A percentile compares a stretch with the other conserved stretches of the same genome.
Evolutionary conservation across 2,113 vertebrate species (phyloP).

Genomic region (Xiphophorus couchianus): DNA sequence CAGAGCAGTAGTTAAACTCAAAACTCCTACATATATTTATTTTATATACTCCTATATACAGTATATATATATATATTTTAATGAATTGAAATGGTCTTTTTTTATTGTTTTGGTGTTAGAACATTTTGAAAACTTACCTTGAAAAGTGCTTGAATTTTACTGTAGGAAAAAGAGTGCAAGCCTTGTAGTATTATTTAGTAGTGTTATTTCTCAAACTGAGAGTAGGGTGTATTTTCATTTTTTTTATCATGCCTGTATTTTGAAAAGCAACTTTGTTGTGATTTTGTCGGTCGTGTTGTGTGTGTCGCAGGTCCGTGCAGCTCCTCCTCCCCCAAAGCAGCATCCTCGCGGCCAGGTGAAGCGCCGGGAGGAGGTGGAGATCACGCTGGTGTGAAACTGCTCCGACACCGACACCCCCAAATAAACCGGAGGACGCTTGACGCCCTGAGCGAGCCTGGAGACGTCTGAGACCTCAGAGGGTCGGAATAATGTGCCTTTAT

Average conservation of each 20-base stretch:
- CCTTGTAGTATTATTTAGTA: not conserved
- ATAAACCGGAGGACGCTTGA: constrained; percentile 35
- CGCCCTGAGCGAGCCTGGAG: constrained; percentile 10
- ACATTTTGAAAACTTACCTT: no score
- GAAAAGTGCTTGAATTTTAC: no score
- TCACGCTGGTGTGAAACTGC: constrained; percentile 77
- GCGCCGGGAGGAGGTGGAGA: constrained; percentile 80
- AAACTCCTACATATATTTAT: no score
- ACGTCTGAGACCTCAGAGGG: not conserved
- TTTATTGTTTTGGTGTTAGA: no score
- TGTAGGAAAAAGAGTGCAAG: no score
- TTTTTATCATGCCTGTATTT: no score
- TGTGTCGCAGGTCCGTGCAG: constrained; percentile 73
- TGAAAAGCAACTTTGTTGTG: no score
- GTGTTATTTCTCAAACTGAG: not conserved
- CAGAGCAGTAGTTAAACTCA: no score
- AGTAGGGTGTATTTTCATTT: not conserved
- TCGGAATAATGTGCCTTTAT: constrained; percentile 55
- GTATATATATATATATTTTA: no score
- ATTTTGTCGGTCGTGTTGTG: not conserved
- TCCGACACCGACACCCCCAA: constrained; percentile 20
- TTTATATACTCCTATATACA: no score
- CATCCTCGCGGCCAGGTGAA: constrained; percentile 81
- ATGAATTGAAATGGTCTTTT: no score
- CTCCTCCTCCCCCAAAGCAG: constrained; percentile 80